Conservation (phyloP, 2,888 invertebrate species). For the Acanthoscelides obtectus region DNA sequence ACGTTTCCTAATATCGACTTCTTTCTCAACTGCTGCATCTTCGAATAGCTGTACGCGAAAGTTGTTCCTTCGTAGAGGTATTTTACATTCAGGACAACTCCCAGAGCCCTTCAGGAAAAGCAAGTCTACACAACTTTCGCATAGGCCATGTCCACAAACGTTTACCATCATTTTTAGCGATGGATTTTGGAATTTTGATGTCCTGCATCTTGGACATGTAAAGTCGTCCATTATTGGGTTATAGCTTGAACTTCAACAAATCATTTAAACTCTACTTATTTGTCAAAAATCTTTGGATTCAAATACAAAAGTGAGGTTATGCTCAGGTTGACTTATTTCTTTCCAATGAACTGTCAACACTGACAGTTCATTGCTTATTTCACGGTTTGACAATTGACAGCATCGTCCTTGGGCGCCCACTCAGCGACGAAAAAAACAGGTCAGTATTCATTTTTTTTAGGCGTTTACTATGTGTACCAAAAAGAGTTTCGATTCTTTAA, state of each 20-base stretch:
- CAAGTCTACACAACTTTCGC: constrained; percentile 95
- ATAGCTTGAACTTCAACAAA: neutral
- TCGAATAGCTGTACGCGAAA: constrained; percentile 95
- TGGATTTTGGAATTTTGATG: constrained; percentile 95
- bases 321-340: neutral
- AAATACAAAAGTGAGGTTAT: neutral
- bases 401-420: too few species aligned
- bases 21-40: constrained; percentile 94
- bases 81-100: constrained; percentile 90
- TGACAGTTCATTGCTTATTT: neutral
- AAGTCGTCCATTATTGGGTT: constrained; percentile 65
- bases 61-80: constrained; percentile 80
- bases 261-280: neutral
- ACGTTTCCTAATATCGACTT: constrained; percentile 89
- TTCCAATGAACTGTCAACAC: too few species aligned
- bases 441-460: too few species aligned
- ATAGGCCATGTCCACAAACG: constrained; percentile 95
- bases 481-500: too few species aligned
- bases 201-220: constrained; percentile 94
- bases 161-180: constrained; percentile 96
- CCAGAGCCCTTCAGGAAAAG: constrained; percentile 96
- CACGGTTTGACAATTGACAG: too few species aligned
- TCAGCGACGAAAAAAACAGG: too few species aligned
- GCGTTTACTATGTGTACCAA: too few species aligned
- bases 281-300: neutral